phyloP scores from a whole-genome alignment of 2,888 invertebrate species.

The Ligdia adustata region DNA sequence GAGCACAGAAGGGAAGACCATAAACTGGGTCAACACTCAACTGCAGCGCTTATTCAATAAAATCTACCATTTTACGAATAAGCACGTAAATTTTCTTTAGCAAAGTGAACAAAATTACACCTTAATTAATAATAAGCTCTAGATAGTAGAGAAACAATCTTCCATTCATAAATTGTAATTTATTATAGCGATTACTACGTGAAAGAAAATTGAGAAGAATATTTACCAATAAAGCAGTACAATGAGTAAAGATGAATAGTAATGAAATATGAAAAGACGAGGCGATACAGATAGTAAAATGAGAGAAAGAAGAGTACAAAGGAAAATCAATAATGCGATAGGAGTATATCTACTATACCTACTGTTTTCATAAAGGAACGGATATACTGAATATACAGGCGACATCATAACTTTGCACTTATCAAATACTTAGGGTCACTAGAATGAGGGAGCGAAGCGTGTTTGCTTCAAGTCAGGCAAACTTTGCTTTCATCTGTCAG shows the following conservation, averaged over 20 bases:
- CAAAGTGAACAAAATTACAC: constrained; percentile 1
- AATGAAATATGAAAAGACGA: background rate
- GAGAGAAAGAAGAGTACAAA: background rate
- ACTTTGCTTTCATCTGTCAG: no score
- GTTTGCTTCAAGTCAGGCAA: no score
- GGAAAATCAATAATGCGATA: background rate
- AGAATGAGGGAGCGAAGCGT: no score
- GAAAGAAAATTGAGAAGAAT: background rate
- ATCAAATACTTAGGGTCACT: no score
- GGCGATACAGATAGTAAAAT: background rate
- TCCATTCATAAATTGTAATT: constrained; percentile 4
- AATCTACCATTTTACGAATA: background rate
- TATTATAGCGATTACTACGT: background rate
- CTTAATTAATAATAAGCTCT: constrained; percentile 6
- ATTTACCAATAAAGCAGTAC: background rate
- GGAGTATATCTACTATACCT: no score
- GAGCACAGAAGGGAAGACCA: background rate
- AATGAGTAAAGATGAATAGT: background rate
- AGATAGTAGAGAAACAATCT: constrained; percentile 1
- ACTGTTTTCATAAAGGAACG: no score
- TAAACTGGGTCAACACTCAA: constrained; percentile 8
- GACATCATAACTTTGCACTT: no score
- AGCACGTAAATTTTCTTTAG: constrained; percentile 1
- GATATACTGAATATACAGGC: no score
- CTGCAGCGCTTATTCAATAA: constrained; percentile 2